These are phyloP conservation scores for Smittia aterrima DNA, from an alignment of 2,888 invertebrate genomes.

Conservation along the genomic window DNA sequence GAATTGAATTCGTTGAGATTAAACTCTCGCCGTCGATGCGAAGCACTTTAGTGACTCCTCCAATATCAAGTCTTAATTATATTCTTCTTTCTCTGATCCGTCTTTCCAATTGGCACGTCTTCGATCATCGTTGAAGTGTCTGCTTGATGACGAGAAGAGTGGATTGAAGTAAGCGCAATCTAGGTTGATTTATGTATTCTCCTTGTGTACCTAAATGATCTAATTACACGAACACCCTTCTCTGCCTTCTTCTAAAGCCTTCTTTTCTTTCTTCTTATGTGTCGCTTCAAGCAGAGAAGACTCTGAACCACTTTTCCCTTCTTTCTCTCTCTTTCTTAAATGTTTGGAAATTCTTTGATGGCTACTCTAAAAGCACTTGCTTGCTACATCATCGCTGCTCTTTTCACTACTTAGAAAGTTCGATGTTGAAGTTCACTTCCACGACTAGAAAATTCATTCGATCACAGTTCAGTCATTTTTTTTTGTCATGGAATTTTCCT, in stretches of 20 bases:
- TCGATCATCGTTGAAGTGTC: background rate
- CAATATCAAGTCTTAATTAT: background rate
- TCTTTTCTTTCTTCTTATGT: slow-evolving; percentile 10
- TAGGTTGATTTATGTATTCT: background rate
- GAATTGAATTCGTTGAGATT: background rate
- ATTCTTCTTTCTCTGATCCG: background rate
- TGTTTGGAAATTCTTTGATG: background rate
- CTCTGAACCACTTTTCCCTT: background rate
- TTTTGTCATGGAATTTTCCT: background rate
- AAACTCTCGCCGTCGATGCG: background rate
- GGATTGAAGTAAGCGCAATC: background rate
- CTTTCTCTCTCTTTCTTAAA: background rate
- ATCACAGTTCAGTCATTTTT: background rate
- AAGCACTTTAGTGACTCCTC: background rate
- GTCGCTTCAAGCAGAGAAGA: background rate
- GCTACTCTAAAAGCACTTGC: background rate
- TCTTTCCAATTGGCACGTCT: background rate
- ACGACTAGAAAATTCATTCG: background rate
- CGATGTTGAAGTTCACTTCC: background rate
- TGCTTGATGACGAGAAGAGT: too few relatives aligned
- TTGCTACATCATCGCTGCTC: background rate
- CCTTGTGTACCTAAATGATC: slow-evolving; percentile 19
- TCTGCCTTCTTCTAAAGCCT: slow-evolving; percentile 5
- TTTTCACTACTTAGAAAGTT: background rate
- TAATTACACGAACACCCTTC: slow-evolving; percentile 13